These are phyloP conservation scores for Incurvaria masculella DNA, from an alignment of 2,888 invertebrate species.

Conservation along the genomic window DNA sequence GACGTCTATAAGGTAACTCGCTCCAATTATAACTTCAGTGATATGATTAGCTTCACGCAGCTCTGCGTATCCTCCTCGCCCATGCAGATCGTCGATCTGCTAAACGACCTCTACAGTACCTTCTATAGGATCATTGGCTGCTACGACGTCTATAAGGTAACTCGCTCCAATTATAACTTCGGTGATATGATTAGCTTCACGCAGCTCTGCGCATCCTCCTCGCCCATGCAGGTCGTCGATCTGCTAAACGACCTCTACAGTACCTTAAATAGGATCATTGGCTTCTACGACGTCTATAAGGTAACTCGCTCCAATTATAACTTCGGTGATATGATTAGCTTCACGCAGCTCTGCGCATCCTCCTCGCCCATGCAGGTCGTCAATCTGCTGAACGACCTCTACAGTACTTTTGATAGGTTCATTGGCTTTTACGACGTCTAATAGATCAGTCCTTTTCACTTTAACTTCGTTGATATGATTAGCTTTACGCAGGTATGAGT, in stretches of 20 bases:
- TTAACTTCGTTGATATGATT: no score
- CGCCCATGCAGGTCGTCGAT: constrained; percentile 92
- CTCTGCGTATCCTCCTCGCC: constrained; percentile 90
- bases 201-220: constrained; percentile 84
- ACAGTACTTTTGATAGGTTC: no score
- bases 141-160: constrained; percentile 93
- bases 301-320: constrained; percentile 36
- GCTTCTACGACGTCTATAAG: constrained; percentile 96
- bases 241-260: constrained; percentile 94
- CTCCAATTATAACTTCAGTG: no score
- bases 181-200: constrained; percentile 95
- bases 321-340: no score
- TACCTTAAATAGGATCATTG: constrained; percentile 94
- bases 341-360: no score
- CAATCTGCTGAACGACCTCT: no score
- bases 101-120: constrained; percentile 94
- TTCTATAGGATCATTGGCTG: constrained; percentile 95
- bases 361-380: no score
- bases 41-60: constrained; percentile 91
- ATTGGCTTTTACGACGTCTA: no score
- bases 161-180: constrained; percentile 62
- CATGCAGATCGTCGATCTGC: constrained; percentile 89
- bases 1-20: constrained; percentile 99
- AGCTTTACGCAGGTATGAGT: no score
- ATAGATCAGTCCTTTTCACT: no score